phyloP scores from a whole-genome alignment of 2,888 invertebrate species.

The Caenorhabditis parvicauda region DNA sequence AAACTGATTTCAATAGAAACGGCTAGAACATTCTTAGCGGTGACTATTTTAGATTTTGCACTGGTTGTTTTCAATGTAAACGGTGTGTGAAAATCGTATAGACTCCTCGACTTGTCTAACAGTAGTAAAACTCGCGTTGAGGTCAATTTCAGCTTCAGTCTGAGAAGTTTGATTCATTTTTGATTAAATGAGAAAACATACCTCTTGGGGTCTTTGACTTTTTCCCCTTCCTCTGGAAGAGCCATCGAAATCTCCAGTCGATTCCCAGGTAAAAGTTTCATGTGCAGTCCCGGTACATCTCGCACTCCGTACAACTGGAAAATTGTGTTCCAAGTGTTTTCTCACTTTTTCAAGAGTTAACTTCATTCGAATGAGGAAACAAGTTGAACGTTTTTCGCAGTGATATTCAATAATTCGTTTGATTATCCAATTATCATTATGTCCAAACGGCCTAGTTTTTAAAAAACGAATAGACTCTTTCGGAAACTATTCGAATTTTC shows the following conservation, averaged over 20 bases:
- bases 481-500: no score
- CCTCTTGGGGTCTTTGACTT: slow-evolving; percentile 13
- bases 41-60: slow-evolving; percentile 20
- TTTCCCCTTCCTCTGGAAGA: slow-evolving; percentile 1
- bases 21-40: slow-evolving; percentile 16
- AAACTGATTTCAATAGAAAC: slow-evolving; percentile 18
- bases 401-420: no score
- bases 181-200: background rate
- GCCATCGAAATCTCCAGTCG: slow-evolving; percentile 26
- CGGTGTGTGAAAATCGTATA: slow-evolving; percentile 30
- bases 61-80: slow-evolving; percentile 14
- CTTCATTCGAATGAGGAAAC: no score
- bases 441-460: no score
- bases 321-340: background rate
- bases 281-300: slow-evolving; percentile 6
- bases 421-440: no score
- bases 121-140: slow-evolving; percentile 22
- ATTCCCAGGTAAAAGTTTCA: slow-evolving; percentile 15
- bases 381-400: no score
- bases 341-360: background rate
- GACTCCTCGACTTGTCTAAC: slow-evolving; percentile 21
- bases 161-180: no score
- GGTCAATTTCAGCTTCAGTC: slow-evolving; percentile 9
- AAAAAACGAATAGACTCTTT: no score
- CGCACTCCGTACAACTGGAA: slow-evolving; percentile 14